Evolutionary conservation across 2,797 vertebrate species (phyloP).

Genomic region (Coluber constrictor): DNA sequence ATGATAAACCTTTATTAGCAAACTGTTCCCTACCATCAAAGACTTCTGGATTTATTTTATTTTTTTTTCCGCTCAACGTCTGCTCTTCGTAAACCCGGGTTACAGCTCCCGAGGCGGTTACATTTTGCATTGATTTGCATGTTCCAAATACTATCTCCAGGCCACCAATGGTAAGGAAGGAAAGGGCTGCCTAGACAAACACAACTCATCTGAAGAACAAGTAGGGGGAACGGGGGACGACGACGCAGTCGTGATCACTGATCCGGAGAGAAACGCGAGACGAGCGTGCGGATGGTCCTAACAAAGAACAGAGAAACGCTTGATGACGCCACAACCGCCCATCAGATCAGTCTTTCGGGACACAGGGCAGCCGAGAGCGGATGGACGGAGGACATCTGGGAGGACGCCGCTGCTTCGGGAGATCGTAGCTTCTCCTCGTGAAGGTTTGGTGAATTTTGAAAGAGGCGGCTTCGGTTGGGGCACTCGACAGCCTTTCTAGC

Average conservation of each 20-base stretch:
- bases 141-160: conserved; percentile 58
- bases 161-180: conserved; percentile 54
- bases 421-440: neutral
- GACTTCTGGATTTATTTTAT: conserved; percentile 36
- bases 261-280: neutral
- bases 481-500: neutral
- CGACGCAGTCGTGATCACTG: neutral
- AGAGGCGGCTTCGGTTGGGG: neutral
- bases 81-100: conserved; percentile 65
- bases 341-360: neutral
- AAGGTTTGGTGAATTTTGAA: fast-evolving
- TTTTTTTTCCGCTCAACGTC: conserved; percentile 48
- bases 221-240: neutral
- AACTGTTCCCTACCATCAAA: conserved; percentile 66
- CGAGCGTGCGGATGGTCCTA: neutral
- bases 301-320: neutral
- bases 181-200: conserved; percentile 40
- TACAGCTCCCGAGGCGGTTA: conserved; percentile 60
- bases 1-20: conserved; percentile 76
- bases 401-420: neutral
- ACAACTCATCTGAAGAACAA: conserved; percentile 14
- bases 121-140: conserved; percentile 73
- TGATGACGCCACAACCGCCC: neutral
- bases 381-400: neutral
- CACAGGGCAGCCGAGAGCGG: neutral